Evolutionary conservation across 2,113 vertebrate genomes (phyloP).

Genomic region (Notarius lentiginosus): DNA sequence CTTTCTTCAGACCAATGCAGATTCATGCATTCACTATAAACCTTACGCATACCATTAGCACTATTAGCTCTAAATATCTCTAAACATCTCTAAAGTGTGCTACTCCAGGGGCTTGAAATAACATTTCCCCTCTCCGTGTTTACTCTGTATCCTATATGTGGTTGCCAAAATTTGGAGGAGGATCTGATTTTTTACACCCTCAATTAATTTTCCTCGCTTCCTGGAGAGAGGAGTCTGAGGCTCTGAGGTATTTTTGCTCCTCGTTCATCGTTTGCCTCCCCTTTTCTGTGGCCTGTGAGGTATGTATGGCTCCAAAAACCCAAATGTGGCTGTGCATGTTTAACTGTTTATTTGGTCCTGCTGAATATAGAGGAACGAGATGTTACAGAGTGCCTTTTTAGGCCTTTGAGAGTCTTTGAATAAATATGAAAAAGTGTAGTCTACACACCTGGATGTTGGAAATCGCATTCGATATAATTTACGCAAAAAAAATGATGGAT

Average conservation of each 20-base stretch:
- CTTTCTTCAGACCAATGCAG: not conserved
- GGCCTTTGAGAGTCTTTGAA: not conserved
- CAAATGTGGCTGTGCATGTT: conserved; percentile 11
- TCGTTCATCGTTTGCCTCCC: conserved; percentile 12
- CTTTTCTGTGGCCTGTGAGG: conserved; percentile 19
- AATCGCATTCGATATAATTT: not conserved
- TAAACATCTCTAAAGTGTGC: conserved; percentile 33
- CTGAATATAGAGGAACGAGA: conserved; percentile 17
- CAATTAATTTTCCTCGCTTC: conserved; percentile 50
- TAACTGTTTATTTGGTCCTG: conserved; percentile 24
- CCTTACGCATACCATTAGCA: not conserved
- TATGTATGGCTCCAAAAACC: conserved; percentile 8
- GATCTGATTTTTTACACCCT: conserved; percentile 44
- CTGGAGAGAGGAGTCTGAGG: conserved; percentile 10
- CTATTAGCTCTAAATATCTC: conserved; percentile 43
- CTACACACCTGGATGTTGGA: not conserved
- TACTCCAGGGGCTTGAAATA: conserved; percentile 38
- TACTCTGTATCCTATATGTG: conserved; percentile 50
- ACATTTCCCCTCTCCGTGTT: conserved; percentile 48
- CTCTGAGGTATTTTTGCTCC: conserved; percentile 12
- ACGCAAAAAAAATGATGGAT: not conserved
- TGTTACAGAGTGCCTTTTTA: not conserved
- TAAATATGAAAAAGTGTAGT: not conserved
- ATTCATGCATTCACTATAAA: not conserved
- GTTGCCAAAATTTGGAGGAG: conserved; percentile 46